phyloP scores from a whole-genome alignment of 2,888 invertebrate genomes.

The Drosophila fulvimacula region DNA sequence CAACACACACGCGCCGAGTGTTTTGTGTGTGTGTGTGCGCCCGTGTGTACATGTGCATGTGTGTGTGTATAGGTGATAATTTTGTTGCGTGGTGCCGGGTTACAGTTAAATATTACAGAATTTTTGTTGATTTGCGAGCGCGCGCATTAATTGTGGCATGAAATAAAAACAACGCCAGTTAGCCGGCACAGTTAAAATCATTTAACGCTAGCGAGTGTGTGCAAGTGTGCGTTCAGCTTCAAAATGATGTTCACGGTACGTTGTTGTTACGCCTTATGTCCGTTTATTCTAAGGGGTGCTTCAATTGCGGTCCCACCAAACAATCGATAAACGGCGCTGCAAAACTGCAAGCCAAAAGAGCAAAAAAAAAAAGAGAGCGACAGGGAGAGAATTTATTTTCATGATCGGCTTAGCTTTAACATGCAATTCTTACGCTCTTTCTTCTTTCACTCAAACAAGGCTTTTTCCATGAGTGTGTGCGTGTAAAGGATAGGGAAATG shows the following conservation, averaged over 20 bases:
- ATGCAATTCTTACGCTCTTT: neutral
- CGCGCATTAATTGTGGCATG: constrained; percentile 51
- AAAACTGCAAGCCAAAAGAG: constrained; percentile 28
- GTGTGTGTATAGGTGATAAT: constrained; percentile 65
- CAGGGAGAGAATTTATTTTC: constrained; percentile 8
- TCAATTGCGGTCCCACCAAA: constrained; percentile 31
- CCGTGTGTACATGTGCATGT: constrained; percentile 31
- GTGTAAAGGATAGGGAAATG: neutral
- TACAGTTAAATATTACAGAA: constrained; percentile 64
- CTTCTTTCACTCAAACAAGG: neutral
- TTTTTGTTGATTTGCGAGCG: constrained; percentile 62
- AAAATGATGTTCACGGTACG: constrained; percentile 84
- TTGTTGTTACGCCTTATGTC: constrained; percentile 50
- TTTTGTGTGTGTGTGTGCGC: constrained; percentile 36
- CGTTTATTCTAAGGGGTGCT: constrained; percentile 33
- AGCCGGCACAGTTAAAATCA: constrained; percentile 43
- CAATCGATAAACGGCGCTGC: constrained; percentile 70
- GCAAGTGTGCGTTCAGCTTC: constrained; percentile 33
- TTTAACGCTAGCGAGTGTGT: constrained; percentile 45
- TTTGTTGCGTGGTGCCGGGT: constrained; percentile 79
- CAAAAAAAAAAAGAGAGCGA: constrained; percentile 3
- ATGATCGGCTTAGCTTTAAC: constrained; percentile 18
- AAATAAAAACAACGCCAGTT: constrained; percentile 48
- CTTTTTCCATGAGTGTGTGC: neutral
- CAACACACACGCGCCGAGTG: constrained; percentile 34